A percentile compares a stretch with the other conserved stretches of the same genome.
phyloP scores from a whole-genome alignment of 92 coral and sea anemone genomes.

The Parazoanthus atlanticus region DNA sequence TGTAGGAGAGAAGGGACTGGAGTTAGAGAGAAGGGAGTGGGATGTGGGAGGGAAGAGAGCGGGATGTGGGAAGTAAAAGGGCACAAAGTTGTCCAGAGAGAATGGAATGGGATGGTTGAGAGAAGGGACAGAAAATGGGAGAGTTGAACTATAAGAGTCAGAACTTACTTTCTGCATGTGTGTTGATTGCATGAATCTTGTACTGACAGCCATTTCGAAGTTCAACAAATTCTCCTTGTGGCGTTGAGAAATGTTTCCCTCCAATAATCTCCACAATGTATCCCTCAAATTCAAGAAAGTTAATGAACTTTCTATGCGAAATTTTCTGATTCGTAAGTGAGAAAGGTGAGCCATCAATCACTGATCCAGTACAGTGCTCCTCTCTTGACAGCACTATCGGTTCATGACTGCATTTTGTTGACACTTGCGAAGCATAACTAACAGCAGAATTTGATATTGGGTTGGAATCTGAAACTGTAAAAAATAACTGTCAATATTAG shows the following conservation, averaged over 20 bases:
- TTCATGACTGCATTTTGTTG: background rate
- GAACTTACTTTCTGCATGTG: constrained; percentile 40
- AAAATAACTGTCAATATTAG: too few species aligned
- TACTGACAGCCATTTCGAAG: constrained; percentile 52
- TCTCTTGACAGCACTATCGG: background rate
- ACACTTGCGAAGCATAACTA: background rate
- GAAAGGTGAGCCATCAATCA: background rate
- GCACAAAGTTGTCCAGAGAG: background rate
- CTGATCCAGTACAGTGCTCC: background rate
- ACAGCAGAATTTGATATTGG: background rate
- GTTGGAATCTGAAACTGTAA: background rate
- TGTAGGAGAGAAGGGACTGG: background rate
- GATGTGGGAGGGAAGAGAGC: too few species aligned
- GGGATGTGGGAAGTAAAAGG: background rate
- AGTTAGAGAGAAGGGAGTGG: background rate
- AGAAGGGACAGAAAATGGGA: background rate
- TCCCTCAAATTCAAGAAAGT: constrained; percentile 32
- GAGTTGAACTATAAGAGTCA: background rate
- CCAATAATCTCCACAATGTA: constrained; percentile 53
- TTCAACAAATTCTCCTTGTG: constrained; percentile 59
- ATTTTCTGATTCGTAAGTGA: background rate
- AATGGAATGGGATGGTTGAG: background rate
- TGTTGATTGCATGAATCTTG: constrained; percentile 46
- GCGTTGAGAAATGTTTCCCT: constrained; percentile 52
- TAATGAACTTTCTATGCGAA: background rate